A percentile compares a stretch with the other conserved stretches of the same genome.
These are phyloP conservation scores for Boulengeromyrus knoepffleri DNA, from an alignment of 2,113 vertebrate genomes.

Conservation along the genomic window DNA sequence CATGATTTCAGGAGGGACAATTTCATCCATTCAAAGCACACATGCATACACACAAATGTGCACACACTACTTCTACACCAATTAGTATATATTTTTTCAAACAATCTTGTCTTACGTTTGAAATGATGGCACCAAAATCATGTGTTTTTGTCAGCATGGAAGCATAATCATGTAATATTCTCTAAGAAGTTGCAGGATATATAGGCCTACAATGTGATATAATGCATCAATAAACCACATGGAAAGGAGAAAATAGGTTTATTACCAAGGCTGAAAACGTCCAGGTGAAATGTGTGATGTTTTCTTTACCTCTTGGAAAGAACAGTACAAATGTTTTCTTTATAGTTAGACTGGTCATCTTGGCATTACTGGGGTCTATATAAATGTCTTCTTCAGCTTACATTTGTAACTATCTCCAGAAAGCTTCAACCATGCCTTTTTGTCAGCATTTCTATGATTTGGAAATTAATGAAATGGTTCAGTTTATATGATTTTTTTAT, in stretches of 20 bases:
- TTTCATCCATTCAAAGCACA: not conserved
- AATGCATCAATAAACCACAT: not conserved
- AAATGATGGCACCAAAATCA: not conserved
- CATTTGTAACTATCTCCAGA: not conserved
- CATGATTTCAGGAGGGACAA: not conserved
- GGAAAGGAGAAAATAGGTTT: not conserved
- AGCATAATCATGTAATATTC: not conserved
- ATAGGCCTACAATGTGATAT: not conserved
- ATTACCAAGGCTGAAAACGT: not conserved
- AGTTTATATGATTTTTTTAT: not conserved
- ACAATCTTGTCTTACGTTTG: not conserved
- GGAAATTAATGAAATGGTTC: not conserved
- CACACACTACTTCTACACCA: not conserved
- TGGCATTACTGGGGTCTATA: not conserved
- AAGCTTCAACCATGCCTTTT: not conserved
- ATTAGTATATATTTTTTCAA: not conserved
- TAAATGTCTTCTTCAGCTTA: not conserved
- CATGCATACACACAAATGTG: not conserved
- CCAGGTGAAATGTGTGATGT: not conserved
- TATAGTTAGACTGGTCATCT: not conserved
- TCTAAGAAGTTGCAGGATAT: not conserved
- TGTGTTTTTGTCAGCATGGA: not conserved
- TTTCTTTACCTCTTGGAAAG: not conserved
- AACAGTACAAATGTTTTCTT: not conserved
- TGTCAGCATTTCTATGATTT: not conserved